Conservation (phyloP, 2,113 vertebrate genomes). For the Gymnocephalus cernua region DNA sequence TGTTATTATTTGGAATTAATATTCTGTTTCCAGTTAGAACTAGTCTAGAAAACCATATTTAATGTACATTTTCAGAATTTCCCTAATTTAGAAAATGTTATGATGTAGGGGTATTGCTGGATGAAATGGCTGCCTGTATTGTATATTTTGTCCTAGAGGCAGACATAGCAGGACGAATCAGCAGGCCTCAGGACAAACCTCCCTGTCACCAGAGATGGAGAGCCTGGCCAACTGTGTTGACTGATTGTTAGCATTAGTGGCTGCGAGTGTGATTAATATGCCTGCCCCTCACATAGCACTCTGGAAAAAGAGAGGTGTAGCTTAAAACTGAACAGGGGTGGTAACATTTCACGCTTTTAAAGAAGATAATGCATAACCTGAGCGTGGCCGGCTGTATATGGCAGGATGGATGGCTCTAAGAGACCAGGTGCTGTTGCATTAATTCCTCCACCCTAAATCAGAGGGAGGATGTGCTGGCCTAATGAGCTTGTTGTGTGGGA, state of each 20-base stretch:
- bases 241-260: conserved; percentile 92
- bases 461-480: conserved; percentile 79
- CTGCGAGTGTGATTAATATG: conserved; percentile 96
- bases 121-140: conserved; percentile 40
- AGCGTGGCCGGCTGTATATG: conserved; percentile 53
- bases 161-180: conserved; percentile 85
- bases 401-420: conserved; percentile 77
- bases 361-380: conserved; percentile 77
- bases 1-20: not conserved
- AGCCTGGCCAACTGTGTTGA: conserved; percentile 86
- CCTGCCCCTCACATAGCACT: conserved; percentile 86
- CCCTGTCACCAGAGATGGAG: conserved; percentile 89
- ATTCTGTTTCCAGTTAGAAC: not conserved
- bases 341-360: conserved; percentile 80
- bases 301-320: conserved; percentile 81
- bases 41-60: not conserved
- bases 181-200: conserved; percentile 88
- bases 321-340: conserved; percentile 82
- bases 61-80: conserved; percentile 11
- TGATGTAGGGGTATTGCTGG: not conserved
- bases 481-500: conserved; percentile 85
- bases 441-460: conserved; percentile 80
- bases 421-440: conserved; percentile 80
- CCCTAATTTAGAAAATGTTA: conserved; percentile 12
- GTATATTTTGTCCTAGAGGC: conserved; percentile 82